Conservation (phyloP, 2,888 invertebrate genomes). For the Lycocerus yunnanus region DNA sequence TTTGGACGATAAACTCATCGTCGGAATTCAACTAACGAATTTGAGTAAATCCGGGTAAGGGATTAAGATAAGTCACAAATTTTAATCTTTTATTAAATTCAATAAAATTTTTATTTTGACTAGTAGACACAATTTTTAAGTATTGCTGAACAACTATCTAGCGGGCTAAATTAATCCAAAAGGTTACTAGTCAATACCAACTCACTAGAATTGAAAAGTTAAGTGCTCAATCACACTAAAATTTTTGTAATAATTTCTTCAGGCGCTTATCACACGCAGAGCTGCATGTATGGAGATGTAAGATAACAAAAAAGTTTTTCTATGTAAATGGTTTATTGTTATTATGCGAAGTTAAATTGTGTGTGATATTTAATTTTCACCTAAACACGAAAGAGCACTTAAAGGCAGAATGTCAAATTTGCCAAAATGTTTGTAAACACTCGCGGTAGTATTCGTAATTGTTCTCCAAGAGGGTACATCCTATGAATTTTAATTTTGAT, state of each 20-base stretch:
- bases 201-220: background rate
- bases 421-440: background rate
- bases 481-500: background rate
- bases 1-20: constrained; percentile 39
- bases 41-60: constrained; percentile 1
- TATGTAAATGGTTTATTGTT: background rate
- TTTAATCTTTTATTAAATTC: background rate
- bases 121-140: background rate
- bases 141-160: background rate
- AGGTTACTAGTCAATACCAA: background rate
- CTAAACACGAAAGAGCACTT: background rate
- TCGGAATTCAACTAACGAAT: constrained; percentile 42
- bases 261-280: background rate
- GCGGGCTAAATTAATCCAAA: background rate
- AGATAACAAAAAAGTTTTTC: background rate
- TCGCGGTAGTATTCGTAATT: background rate
- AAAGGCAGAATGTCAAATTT: background rate
- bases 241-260: background rate
- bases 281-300: background rate
- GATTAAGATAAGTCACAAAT: background rate
- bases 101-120: background rate
- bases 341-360: background rate
- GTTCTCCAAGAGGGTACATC: background rate
- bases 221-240: background rate
- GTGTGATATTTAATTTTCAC: background rate